Conservation (phyloP, 2,113 vertebrate species). For the Neogobius melanostomus region DNA sequence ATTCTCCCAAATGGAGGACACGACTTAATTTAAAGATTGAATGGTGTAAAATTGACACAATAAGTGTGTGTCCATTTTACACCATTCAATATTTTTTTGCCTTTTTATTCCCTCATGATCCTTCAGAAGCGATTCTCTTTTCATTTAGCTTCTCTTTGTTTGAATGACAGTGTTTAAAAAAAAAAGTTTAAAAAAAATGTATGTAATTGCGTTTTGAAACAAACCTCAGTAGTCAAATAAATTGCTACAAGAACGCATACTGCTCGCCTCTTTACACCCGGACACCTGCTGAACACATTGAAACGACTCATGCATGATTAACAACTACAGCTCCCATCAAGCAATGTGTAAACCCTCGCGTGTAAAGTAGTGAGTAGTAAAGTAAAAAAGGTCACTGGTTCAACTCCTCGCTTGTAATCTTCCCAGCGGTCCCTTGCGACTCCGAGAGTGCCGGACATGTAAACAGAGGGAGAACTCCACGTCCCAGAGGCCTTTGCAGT, state of each 20-base stretch:
- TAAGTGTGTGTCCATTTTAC: too few relatives aligned
- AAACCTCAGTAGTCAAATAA: too few relatives aligned
- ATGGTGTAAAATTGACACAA: too few relatives aligned
- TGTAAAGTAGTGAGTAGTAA: neutral
- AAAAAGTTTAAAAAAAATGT: too few relatives aligned
- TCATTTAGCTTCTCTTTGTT: too few relatives aligned
- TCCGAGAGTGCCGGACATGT: conserved; percentile 22
- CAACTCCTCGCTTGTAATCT: conserved; percentile 5
- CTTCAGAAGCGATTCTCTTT: too few relatives aligned
- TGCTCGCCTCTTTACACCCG: neutral
- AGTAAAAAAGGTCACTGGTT: conserved; percentile 7
- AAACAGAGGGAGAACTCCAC: conserved; percentile 52
- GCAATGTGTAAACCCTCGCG: neutral
- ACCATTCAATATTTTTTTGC: too few relatives aligned
- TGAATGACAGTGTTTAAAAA: too few relatives aligned
- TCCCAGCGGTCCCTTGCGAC: neutral
- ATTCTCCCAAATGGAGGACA: too few relatives aligned
- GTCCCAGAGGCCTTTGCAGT: conserved; percentile 53
- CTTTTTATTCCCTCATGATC: too few relatives aligned
- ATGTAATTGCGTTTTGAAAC: too few relatives aligned
- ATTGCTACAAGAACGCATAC: neutral
- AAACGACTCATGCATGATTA: neutral
- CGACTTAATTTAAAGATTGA: too few relatives aligned
- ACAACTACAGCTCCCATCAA: neutral
- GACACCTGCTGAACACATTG: neutral